Conservation (phyloP, 2,888 invertebrate genomes). For the Matsumyia berberina region DNA sequence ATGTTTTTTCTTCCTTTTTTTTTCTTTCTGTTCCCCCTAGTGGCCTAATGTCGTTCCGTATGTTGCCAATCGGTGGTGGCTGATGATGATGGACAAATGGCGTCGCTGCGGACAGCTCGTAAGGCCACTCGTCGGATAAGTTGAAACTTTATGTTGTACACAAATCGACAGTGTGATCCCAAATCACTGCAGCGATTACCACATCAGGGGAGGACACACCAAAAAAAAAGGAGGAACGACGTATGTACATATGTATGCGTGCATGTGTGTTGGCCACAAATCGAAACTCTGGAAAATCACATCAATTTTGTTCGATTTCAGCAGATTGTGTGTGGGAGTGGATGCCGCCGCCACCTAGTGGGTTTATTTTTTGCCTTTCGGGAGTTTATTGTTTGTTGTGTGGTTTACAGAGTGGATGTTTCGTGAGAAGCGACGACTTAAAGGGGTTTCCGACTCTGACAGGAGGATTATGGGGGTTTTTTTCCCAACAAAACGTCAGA, state of each 20-base stretch:
- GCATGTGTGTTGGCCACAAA: constrained; percentile 9
- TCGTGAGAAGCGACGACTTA: constrained; percentile 6
- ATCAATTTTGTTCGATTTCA: constrained; percentile 55
- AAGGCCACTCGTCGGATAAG: constrained; percentile 49
- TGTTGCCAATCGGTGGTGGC: constrained; percentile 51
- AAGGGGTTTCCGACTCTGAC: constrained; percentile 9
- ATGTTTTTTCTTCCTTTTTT: constrained; percentile 1
- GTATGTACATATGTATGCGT: neutral
- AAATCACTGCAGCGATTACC: constrained; percentile 71
- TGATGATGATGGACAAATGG: constrained; percentile 69
- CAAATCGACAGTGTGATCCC: constrained; percentile 43
- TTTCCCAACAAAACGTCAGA: neutral
- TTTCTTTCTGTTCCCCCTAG: neutral
- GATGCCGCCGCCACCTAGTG: constrained; percentile 7
- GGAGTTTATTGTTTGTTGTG: constrained; percentile 40
- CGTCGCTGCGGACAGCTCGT: constrained; percentile 36
- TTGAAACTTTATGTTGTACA: constrained; percentile 43
- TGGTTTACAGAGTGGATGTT: constrained; percentile 27
- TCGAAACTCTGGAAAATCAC: constrained; percentile 37
- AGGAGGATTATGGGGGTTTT: constrained; percentile 34
- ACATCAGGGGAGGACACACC: constrained; percentile 24
- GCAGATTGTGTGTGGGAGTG: constrained; percentile 7
- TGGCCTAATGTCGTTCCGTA: constrained; percentile 42
- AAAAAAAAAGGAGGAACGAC: neutral
- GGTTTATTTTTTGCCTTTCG: neutral